These are phyloP conservation scores for Radopholus similis DNA, from an alignment of 1,140 invertebrate genomes.

Conservation along the genomic window DNA sequence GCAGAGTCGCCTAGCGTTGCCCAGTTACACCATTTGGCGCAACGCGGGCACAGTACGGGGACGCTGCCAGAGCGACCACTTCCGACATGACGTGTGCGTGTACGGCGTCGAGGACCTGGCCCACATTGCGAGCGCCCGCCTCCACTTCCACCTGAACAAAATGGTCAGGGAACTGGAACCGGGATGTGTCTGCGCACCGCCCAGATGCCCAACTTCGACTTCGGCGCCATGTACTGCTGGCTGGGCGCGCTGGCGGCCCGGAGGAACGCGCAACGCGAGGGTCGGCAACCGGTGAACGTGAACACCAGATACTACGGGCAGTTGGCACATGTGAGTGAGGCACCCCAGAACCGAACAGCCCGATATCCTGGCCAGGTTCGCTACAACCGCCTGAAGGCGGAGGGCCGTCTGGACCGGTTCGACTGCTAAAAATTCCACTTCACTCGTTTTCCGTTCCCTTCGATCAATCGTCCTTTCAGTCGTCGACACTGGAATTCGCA, in stretches of 20 bases:
- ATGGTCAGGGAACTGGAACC: not conserved
- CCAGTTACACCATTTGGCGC: slow-evolving; percentile 1
- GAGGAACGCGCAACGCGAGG: not conserved
- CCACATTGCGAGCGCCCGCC: not conserved
- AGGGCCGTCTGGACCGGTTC: too few species aligned
- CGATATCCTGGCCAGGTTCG: too few species aligned
- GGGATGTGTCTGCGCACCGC: not conserved
- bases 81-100: slow-evolving; percentile 27
- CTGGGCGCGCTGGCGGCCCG: slow-evolving; percentile 7
- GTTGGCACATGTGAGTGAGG: slow-evolving; percentile 1
- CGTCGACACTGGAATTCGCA: too few species aligned
- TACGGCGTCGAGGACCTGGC: slow-evolving; percentile 30
- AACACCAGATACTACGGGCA: not conserved
- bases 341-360: not conserved
- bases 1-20: not conserved
- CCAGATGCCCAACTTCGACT: slow-evolving; percentile 33
- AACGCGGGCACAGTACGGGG: not conserved
- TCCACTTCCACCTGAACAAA: slow-evolving; percentile 34
- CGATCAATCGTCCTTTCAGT: too few species aligned
- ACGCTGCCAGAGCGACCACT: slow-evolving; percentile 20
- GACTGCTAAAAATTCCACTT: too few species aligned
- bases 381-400: too few species aligned
- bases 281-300: not conserved
- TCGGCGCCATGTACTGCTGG: slow-evolving; percentile 29
- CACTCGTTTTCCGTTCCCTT: too few species aligned